Evolutionary conservation across 2,888 invertebrate species (phyloP).

Genomic region (Apamea anceps): DNA sequence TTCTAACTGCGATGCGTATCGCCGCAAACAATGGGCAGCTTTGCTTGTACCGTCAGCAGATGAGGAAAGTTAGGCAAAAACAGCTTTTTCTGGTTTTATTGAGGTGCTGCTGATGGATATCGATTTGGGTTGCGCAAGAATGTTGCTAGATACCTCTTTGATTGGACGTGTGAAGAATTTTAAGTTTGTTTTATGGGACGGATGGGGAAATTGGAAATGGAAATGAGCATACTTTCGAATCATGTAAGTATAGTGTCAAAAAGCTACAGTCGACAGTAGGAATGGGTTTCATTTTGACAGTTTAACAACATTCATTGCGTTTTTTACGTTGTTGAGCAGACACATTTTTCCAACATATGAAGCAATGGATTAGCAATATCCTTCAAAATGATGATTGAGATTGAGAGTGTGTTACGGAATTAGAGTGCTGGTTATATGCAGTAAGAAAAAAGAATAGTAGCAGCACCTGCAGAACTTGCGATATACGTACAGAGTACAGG

Average conservation of each 20-base stretch:
- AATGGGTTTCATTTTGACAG: not conserved
- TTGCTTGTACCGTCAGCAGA: slow-evolving; percentile 71
- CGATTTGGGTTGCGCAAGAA: slow-evolving; percentile 15
- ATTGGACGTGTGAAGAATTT: slow-evolving; percentile 1
- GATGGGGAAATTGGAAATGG: not conserved
- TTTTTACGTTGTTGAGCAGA: not conserved
- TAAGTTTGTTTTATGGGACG: not conserved
- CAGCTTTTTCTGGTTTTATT: slow-evolving; percentile 16
- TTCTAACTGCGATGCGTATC: slow-evolving; percentile 78
- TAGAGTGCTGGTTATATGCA: not conserved
- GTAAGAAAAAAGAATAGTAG: not conserved
- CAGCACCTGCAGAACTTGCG: not conserved
- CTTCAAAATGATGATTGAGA: not conserved
- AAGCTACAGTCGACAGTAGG: not conserved
- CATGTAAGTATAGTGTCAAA: not conserved
- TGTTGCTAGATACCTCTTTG: not conserved
- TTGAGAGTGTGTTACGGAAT: not conserved
- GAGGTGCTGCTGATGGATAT: slow-evolving; percentile 27
- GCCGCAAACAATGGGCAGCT: slow-evolving; percentile 76
- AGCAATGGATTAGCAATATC: not conserved
- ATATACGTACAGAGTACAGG: not conserved
- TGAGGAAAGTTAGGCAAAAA: slow-evolving; percentile 57
- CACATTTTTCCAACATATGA: not conserved
- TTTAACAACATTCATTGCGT: not conserved
- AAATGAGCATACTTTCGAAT: not conserved